Conservation (phyloP, 2,113 vertebrate species). For the Micronisus gabar region DNA sequence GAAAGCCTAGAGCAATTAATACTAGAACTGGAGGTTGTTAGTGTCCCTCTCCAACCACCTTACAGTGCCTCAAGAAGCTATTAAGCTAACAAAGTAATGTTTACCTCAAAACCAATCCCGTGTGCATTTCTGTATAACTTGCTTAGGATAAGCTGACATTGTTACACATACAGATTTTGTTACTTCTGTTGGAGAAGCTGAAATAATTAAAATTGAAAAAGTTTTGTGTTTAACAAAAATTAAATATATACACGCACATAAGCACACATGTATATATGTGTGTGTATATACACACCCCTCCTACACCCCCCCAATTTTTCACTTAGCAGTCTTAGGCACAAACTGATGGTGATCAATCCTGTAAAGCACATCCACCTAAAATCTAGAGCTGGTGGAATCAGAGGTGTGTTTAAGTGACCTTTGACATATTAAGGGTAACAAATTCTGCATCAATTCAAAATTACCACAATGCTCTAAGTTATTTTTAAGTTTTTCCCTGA, state of each 20-base stretch:
- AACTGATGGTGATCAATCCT: background rate
- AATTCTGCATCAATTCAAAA: background rate
- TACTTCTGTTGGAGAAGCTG: background rate
- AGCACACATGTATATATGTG: background rate
- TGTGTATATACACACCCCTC: background rate
- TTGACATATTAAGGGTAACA: background rate
- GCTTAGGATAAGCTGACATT: background rate
- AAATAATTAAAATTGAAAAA: background rate
- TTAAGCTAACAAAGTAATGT: background rate
- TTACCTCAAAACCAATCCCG: background rate
- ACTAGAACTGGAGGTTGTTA: background rate
- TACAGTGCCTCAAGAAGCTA: background rate
- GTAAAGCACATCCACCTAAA: background rate
- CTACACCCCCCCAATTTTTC: background rate
- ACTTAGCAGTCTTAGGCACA: background rate
- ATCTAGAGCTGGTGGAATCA: background rate
- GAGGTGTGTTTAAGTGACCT: background rate
- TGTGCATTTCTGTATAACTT: background rate
- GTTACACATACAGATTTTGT: background rate
- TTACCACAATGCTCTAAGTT: background rate
- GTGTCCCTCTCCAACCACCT: background rate
- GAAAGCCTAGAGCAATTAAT: background rate
- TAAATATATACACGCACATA: fast-evolving
- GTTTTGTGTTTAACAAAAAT: background rate
- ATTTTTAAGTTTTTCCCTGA: background rate